Evolutionary conservation across 2,797 vertebrate genomes (phyloP).

Genomic region (Myoxocephalus aenaeus): DNA sequence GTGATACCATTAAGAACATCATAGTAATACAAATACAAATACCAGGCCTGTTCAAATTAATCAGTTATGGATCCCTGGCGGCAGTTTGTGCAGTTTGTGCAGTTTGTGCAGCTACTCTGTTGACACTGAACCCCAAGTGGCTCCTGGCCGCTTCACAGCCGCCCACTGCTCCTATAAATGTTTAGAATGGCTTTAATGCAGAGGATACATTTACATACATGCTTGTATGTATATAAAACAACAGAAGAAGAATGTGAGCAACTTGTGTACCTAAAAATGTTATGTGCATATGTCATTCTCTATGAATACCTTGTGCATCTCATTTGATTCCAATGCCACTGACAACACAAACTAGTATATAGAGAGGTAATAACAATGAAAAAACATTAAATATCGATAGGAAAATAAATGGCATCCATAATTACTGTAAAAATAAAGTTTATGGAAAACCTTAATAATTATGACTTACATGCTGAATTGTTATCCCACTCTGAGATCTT

Average conservation of each 20-base stretch:
- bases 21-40: not conserved
- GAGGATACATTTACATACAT: too few species aligned
- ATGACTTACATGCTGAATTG: not conserved
- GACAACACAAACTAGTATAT: not conserved
- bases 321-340: not conserved
- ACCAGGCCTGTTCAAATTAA: not conserved
- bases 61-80: not conserved
- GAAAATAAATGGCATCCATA: not conserved
- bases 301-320: too few species aligned
- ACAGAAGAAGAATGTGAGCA: too few species aligned
- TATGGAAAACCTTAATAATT: not conserved
- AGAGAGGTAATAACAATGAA: not conserved
- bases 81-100: not conserved
- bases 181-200: too few species aligned
- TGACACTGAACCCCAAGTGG: too few species aligned
- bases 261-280: too few species aligned
- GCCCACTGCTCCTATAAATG: too few species aligned
- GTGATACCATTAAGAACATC: slow-evolving; percentile 11
- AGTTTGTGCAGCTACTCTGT: not conserved
- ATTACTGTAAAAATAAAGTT: not conserved
- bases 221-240: too few species aligned
- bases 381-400: not conserved
- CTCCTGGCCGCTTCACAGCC: too few species aligned
- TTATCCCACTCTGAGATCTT: not conserved
- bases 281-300: too few species aligned